A percentile compares a stretch with the other conserved stretches of the same genome.
These are phyloP conservation scores for Nemotelus nigrinus DNA, from an alignment of 2,888 invertebrate species.

Conservation along the genomic window DNA sequence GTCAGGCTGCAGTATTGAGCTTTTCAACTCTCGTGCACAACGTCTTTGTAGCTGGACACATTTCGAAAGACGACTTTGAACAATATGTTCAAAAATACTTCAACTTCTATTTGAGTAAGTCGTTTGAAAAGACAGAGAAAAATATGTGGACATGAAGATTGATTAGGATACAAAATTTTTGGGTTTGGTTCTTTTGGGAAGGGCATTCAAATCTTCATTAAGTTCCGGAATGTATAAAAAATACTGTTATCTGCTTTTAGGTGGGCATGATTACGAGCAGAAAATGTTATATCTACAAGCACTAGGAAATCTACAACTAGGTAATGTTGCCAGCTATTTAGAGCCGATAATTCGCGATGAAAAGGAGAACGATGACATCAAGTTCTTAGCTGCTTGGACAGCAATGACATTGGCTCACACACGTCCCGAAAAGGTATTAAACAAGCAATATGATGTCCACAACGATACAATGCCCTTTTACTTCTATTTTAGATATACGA, in stretches of 20 bases:
- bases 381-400: constrained; percentile 76
- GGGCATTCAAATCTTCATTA: too few species aligned
- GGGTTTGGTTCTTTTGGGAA: too few species aligned
- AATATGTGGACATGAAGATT: constrained; percentile 15
- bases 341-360: constrained; percentile 70
- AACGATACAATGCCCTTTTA: constrained; percentile 12
- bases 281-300: constrained; percentile 79
- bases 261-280: constrained; percentile 73
- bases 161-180: too few species aligned
- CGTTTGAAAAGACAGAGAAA: neutral
- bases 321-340: constrained; percentile 68
- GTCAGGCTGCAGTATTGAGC: constrained; percentile 75
- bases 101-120: constrained; percentile 74
- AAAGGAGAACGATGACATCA: constrained; percentile 62
- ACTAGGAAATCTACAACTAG: constrained; percentile 72
- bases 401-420: constrained; percentile 67
- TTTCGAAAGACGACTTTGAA: constrained; percentile 73
- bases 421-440: constrained; percentile 66
- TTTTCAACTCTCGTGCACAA: constrained; percentile 76
- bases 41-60: constrained; percentile 67
- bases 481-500: constrained; percentile 66
- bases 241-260: constrained; percentile 61
- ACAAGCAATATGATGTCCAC: neutral
- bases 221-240: too few species aligned
- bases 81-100: constrained; percentile 77